Evolutionary conservation across 2,888 invertebrate species (phyloP), one percentile per base, ranked within the genome.

Genomic region (Leptodirus hochenwartii): DNA sequence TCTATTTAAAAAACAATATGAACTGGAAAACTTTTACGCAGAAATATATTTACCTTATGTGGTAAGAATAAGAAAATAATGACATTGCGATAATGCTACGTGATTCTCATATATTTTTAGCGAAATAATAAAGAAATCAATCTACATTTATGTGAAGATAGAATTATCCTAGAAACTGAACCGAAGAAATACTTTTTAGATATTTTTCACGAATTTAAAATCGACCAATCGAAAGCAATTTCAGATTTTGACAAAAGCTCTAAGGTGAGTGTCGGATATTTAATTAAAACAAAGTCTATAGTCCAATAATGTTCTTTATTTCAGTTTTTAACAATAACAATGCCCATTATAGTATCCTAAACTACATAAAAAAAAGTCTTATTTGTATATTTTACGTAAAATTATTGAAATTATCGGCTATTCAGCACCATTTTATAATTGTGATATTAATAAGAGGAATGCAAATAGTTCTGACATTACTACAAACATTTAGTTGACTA

Each of bases 71-170:
- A n/a, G 6, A 25, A 25, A 25, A 20, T 20, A 8, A 20, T 20
- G n/a, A 20, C 25, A 25, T 17, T 15, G 20, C 8, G 20, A 24
- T 20, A 25, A 22, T 27, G 32, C 10, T 30, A 8, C 11, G n/a
- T 31, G 12, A 6, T 5, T 8, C 8, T 31, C 15, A 17, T 31
- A 4, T 27, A 15, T 27, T 9, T 20, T 12, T 11, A 20, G 20
- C 8, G 8, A 20, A n/a, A n/a, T n/a, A n/a, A n/a, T n/a, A 64
- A 64, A 40, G 74, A 78, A 47, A 46, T 79, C 22, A 60, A 58
- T 25, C 46, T 81, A 31, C 71, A 77, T 50, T 54, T 80, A 15
- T 75, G 77, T n/a, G 74, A 76, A 47, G 80, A 81, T 52, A 64
- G 81, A 34, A 59, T 82, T 32, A 55, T 79, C 8, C 48, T 82